Percentiles rank a stretch among this genome's conserved stretches.
These are phyloP conservation scores for Stenchaetothrips biformis DNA, from an alignment of 2,888 invertebrate genomes.

Conservation along the genomic window DNA sequence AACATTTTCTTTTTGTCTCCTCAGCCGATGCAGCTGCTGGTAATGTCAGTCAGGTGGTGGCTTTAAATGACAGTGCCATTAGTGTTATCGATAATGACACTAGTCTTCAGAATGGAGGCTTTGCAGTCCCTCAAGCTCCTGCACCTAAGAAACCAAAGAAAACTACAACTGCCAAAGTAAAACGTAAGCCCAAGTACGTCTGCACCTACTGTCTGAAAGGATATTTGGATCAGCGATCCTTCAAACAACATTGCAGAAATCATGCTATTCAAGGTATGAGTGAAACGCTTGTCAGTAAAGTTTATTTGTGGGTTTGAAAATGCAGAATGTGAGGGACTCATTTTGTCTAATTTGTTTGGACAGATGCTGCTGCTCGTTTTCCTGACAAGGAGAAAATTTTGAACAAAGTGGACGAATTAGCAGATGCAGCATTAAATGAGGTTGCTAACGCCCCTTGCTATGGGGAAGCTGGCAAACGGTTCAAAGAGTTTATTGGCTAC, in stretches of 20 bases:
- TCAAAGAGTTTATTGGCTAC: not conserved
- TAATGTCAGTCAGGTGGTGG: not conserved
- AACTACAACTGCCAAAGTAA: not conserved
- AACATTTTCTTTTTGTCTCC: not conserved
- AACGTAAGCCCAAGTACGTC: not conserved
- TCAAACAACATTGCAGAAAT: not conserved
- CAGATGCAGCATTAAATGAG: not conserved
- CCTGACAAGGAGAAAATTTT: not conserved
- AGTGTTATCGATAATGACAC: not conserved
- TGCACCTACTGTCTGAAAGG: not conserved
- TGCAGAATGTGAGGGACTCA: not conserved
- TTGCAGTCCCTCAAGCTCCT: not conserved
- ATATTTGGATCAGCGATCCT: not conserved
- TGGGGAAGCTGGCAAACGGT: not conserved
- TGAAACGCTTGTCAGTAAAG: not conserved
- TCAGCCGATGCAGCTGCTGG: not conserved
- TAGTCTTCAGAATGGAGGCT: not conserved
- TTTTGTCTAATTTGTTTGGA: not conserved
- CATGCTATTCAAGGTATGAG: not conserved
- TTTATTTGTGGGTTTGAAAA: not conserved
- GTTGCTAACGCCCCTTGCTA: not conserved
- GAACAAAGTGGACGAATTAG: not conserved
- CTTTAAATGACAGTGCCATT: not conserved
- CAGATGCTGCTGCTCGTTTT: constrained; percentile 17
- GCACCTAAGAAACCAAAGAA: not conserved